These are phyloP conservation scores for Pagrus major DNA, from an alignment of 2,113 vertebrate genomes.

Conservation along the genomic window DNA sequence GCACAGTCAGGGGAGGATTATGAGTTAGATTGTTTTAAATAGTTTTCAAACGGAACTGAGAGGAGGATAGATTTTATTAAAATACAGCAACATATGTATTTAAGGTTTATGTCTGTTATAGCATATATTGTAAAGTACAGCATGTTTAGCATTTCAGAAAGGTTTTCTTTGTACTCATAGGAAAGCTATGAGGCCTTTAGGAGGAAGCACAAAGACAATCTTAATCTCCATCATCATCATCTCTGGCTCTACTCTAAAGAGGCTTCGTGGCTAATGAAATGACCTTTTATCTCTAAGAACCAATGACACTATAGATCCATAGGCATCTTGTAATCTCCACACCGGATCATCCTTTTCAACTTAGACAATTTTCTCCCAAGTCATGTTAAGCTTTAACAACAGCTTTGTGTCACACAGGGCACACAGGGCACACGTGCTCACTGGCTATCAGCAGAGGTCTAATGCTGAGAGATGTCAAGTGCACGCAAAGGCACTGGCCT, in stretches of 20 bases:
- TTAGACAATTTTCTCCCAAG: constrained; percentile 52
- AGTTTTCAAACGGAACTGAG: background rate
- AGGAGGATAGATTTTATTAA: background rate
- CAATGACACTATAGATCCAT: constrained; percentile 34
- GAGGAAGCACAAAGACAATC: background rate
- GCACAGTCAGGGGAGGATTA: background rate
- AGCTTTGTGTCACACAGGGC: constrained; percentile 26
- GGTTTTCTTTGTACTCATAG: background rate
- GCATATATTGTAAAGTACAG: background rate
- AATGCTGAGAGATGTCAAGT: constrained; percentile 12
- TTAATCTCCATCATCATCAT: constrained; percentile 17
- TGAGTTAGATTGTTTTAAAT: background rate
- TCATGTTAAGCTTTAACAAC: constrained; percentile 51
- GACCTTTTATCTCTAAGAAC: constrained; percentile 39
- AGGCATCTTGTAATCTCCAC: constrained; percentile 58
- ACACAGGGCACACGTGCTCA: constrained; percentile 46
- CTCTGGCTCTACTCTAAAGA: constrained; percentile 4
- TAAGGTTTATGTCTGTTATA: background rate
- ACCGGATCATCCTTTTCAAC: constrained; percentile 55
- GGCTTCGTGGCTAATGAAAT: constrained; percentile 20
- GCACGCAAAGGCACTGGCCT: constrained; percentile 20
- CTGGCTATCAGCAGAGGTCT: constrained; percentile 2
- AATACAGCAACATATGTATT: background rate
- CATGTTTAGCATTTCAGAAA: background rate
- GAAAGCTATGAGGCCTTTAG: background rate